These are phyloP conservation scores for Scolopax rusticola DNA, from an alignment of 2,797 vertebrate species.

Conservation along the genomic window DNA sequence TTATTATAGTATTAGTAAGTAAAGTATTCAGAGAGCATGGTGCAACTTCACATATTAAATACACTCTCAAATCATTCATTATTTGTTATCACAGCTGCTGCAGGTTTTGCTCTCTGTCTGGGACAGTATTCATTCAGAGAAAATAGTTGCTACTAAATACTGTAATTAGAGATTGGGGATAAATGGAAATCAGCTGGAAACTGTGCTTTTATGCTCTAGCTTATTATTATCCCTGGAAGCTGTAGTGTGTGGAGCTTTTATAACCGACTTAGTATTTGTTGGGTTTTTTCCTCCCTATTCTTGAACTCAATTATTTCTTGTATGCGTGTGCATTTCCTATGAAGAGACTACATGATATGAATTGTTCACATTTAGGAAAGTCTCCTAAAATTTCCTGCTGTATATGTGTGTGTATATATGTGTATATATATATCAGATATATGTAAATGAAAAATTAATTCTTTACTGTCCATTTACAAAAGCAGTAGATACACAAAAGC, in stretches of 20 bases:
- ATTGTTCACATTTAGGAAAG: neutral
- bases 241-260: neutral
- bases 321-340: neutral
- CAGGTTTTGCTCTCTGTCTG: constrained; percentile 45
- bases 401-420: neutral
- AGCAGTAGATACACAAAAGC: neutral
- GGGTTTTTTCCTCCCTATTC: accelerated
- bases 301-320: neutral
- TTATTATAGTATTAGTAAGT: constrained; percentile 22
- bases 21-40: constrained; percentile 31
- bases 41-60: constrained; percentile 49
- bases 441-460: neutral
- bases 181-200: constrained; percentile 56
- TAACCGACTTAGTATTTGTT: constrained; percentile 12
- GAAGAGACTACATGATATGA: neutral
- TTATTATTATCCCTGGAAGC: constrained; percentile 31
- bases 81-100: constrained; percentile 64
- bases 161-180: constrained; percentile 59
- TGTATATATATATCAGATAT: neutral
- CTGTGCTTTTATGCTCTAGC: neutral
- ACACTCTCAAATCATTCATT: constrained; percentile 37
- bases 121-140: constrained; percentile 48
- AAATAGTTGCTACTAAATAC: constrained; percentile 60
- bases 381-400: neutral
- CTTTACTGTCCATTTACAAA: neutral